Base-by-base conservation (phyloP, 1,140 invertebrate genomes). In the Drosophila cardini region DNA sequence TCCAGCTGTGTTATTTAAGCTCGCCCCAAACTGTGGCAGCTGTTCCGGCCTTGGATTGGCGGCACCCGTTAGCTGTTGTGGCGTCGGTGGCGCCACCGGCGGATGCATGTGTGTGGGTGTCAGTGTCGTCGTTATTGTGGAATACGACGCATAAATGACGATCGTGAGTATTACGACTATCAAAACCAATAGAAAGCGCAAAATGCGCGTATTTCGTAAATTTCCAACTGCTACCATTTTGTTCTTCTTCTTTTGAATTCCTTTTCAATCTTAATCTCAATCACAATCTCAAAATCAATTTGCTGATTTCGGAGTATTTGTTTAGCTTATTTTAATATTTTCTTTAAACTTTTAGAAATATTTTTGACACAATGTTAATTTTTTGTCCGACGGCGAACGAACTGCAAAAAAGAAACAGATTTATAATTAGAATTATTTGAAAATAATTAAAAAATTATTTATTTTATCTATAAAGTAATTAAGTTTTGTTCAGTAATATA, bases 111-210 rank as follows among this genome's bases (percentile, higher is more conserved):
- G 85, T 8, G 73, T 80, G 6, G 83, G 75, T 15, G 84, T 68
- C n/a, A 92, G 36, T 6, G 80, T 76, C 15, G 78, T 57, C 45
- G 86, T 89, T n/a, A 40, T 13, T 36, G 91, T 87, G 11, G 90
- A 92, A 45, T 92, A 92, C 36, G 90, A 91, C 34, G 91, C 79
- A 76, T 92, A 92, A 13, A 92, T 90, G 40, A 92, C 92, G n/a
- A 92, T 92, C 26, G 91, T 90, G 45, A 92, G 74, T 53, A 91
- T 77, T 18, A 91, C 85, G 34, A 81, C 83, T 32, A 82, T 85
- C 26, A 92, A 50, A 32, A 92, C 78, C 18, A 92, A 60, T 40
- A 92, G 69, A 70, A 92, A 92, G 34, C 91, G 85, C 72, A 92
- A 55, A 36, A 92, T 80, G 61, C 91, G 91, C 63, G 85, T 87